Base-by-base conservation (phyloP, 2,888 invertebrate genomes). In the Drosophila infuscata region DNA sequence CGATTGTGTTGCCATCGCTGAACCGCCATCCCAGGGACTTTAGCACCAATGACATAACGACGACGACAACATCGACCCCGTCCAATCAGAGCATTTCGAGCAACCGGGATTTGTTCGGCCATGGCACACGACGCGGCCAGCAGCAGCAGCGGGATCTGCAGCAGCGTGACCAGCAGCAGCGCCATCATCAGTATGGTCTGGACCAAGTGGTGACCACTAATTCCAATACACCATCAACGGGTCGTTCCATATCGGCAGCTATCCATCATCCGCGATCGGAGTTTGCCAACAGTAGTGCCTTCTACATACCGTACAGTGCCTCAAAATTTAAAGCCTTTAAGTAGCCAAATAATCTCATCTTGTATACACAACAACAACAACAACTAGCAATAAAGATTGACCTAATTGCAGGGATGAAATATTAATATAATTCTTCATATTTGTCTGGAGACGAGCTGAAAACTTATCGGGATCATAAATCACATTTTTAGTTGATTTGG, bases 231-330 rank as follows among this genome's bases (percentile, higher is more conserved):
- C 82, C 91, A 17, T 88, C 90, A 33, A 88, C 88, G 30, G 92
- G 91, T 29, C 92, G 92, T 2, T 93, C 93, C 3, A 92, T 93
- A 64, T 93, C 93, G 7, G 93, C 93, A 29, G 92, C 93, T 12
- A 81, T 90, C 17, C 89, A 91, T 62, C 89, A 92, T 78, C 87
- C 89, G 2, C 90, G 91, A 46, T 78, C 86, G 9, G 82, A 89
- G 54, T 79, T 83, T 33, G 76, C 69, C 33, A 83, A 76, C 33
- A 88, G 82, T 66, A 91, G 87, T 83, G 89, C 91, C 75, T 88
- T 91, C 58, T 92, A 91, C 80, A 88, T 93, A 83, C 92, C 92
- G 69, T 91, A 92, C 70, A 93, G 92, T 90, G 92, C 92, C 81
- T 92, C 91, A 48, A 93, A 93, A 89, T 92, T 92, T 70, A 92